Evolutionary conservation across 1,140 invertebrate genomes (phyloP).

Genomic region (Acromyrmex charruanus): DNA sequence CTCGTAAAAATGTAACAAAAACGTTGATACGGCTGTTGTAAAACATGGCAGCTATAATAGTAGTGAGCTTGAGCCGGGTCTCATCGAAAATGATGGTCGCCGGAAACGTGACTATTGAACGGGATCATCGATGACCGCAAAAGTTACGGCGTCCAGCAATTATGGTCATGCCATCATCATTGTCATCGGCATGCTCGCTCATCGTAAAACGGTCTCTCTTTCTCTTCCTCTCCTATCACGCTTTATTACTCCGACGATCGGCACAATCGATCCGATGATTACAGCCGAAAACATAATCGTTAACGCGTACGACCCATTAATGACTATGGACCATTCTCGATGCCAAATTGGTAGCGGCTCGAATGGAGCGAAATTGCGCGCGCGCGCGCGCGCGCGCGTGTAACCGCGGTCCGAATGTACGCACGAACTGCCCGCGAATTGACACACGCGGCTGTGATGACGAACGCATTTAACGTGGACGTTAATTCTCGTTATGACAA

Average conservation of each 20-base stretch:
- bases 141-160: slow-evolving; percentile 76
- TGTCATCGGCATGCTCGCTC: slow-evolving; percentile 75
- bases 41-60: slow-evolving; percentile 1
- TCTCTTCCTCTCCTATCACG: slow-evolving; percentile 76
- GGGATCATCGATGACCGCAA: slow-evolving; percentile 54
- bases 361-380: slow-evolving; percentile 69
- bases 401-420: slow-evolving; percentile 55
- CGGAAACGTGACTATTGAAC: slow-evolving; percentile 29
- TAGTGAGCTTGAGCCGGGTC: background rate
- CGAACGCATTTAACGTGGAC: slow-evolving; percentile 69
- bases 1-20: slow-evolving; percentile 1
- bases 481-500: slow-evolving; percentile 75
- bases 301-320: slow-evolving; percentile 84
- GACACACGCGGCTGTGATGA: slow-evolving; percentile 65
- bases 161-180: slow-evolving; percentile 79
- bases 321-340: slow-evolving; percentile 83
- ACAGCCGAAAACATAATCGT: slow-evolving; percentile 86
- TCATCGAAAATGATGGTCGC: slow-evolving; percentile 28
- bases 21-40: background rate
- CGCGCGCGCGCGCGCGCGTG: slow-evolving; percentile 37
- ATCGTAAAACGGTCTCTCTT: background rate
- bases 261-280: slow-evolving; percentile 85
- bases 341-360: slow-evolving; percentile 81
- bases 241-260: slow-evolving; percentile 84
- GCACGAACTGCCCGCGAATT: slow-evolving; percentile 56